Evolutionary conservation across 2,797 vertebrate genomes (phyloP).

Genomic region (Harpagifer antarcticus): DNA sequence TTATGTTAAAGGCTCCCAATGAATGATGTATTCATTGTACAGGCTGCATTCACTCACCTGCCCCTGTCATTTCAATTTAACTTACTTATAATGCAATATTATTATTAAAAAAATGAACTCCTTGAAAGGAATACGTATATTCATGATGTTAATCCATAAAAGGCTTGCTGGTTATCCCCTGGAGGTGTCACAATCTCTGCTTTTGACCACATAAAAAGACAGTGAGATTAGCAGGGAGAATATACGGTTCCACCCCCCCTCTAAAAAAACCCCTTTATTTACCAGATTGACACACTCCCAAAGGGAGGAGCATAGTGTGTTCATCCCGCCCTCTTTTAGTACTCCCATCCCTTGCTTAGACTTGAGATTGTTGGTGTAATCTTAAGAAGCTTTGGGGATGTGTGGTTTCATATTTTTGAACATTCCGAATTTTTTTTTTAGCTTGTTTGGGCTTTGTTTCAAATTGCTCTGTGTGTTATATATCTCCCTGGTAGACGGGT

Average conservation of each 20-base stretch:
- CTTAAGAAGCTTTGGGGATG: slow-evolving; percentile 64
- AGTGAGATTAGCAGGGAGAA: slow-evolving; percentile 73
- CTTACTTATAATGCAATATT: slow-evolving; percentile 36
- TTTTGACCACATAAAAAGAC: slow-evolving; percentile 76
- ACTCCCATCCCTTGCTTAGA: slow-evolving; percentile 61
- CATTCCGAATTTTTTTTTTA: slow-evolving; percentile 4
- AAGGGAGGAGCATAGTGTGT: slow-evolving; percentile 77
- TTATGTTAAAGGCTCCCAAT: slow-evolving; percentile 9
- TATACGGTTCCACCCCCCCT: slow-evolving; percentile 43
- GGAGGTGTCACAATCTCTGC: slow-evolving; percentile 67
- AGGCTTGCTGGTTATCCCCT: slow-evolving; percentile 57
- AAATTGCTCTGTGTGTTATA: slow-evolving; percentile 36
- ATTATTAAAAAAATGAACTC: slow-evolving; percentile 55
- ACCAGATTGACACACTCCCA: slow-evolving; percentile 76
- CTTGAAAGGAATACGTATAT: slow-evolving; percentile 54
- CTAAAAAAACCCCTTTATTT: slow-evolving; percentile 68
- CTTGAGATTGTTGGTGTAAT: slow-evolving; percentile 61
- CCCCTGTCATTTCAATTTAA: slow-evolving; percentile 28
- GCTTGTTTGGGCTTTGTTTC: slow-evolving; percentile 40
- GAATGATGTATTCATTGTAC: slow-evolving; percentile 22
- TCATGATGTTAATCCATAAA: slow-evolving; percentile 71
- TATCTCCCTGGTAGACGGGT: slow-evolving; percentile 51
- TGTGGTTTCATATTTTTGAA: slow-evolving; percentile 42
- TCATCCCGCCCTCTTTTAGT: slow-evolving; percentile 69
- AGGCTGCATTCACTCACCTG: slow-evolving; percentile 66